These are phyloP conservation scores for Akabosia matsudoensis DNA, from an alignment of 1,140 invertebrate genomes.

Conservation along the genomic window DNA sequence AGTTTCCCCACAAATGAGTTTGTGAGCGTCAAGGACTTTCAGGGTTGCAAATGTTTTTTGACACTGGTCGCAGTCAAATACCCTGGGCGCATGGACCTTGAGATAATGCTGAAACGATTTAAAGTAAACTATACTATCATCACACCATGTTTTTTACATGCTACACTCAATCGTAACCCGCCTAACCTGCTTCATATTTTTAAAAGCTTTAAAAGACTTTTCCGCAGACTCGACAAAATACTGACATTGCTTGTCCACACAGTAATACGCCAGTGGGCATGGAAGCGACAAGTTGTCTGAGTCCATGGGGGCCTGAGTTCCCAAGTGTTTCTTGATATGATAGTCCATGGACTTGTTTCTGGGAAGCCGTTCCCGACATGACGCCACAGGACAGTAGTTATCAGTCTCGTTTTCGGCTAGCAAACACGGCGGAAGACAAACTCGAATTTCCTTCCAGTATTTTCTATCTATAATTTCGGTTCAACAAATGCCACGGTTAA, in stretches of 20 bases:
- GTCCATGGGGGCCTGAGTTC: not conserved
- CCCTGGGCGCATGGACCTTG: constrained; percentile 61
- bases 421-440: not conserved
- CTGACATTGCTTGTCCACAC: not conserved
- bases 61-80: constrained; percentile 56
- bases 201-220: constrained; percentile 5
- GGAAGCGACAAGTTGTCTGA: not conserved
- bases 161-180: too few species aligned
- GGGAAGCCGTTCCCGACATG: not conserved
- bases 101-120: constrained; percentile 58
- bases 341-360: not conserved
- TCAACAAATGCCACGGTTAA: not conserved
- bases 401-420: not conserved
- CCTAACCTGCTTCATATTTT: constrained; percentile 11
- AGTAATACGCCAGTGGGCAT: not conserved
- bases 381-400: not conserved
- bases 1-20: constrained; percentile 54
- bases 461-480: not conserved
- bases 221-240: not conserved
- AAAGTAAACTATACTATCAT: too few species aligned
- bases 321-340: not conserved
- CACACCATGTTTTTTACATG: too few species aligned
- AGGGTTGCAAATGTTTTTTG: constrained; percentile 59
- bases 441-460: constrained; percentile 4
- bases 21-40: constrained; percentile 54